Evolutionary conservation across 1,140 invertebrate species (phyloP).

Genomic region (Platyscapa corneri): DNA sequence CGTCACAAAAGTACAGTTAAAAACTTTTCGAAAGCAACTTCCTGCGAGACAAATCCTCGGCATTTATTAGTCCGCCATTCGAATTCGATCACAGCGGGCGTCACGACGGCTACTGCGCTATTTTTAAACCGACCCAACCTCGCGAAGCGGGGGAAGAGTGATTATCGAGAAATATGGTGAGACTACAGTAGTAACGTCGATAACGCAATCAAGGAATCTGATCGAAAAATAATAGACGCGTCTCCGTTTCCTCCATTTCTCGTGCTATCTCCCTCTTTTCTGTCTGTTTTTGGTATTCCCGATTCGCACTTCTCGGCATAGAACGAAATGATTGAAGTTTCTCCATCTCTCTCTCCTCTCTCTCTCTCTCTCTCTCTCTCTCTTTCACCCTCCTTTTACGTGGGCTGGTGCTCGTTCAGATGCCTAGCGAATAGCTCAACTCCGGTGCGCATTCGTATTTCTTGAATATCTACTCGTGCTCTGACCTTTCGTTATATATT

Average conservation of each 20-base stretch:
- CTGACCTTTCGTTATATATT: not conserved
- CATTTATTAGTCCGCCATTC: conserved; percentile 9
- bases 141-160: conserved; percentile 30
- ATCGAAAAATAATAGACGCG: conserved; percentile 73
- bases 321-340: conserved; percentile 68
- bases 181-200: conserved; percentile 59
- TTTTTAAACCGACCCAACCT: conserved; percentile 21
- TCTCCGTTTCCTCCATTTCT: conserved; percentile 44
- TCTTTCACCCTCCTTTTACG: not conserved
- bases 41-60: not conserved
- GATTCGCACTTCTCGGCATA: not conserved
- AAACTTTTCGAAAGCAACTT: not conserved
- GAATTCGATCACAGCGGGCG: conserved; percentile 11
- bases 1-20: not conserved
- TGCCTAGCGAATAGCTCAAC: not conserved
- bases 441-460: not conserved
- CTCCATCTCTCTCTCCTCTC: conserved; percentile 45
- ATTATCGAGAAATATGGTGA: conserved; percentile 51
- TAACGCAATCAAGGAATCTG: conserved; percentile 72
- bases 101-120: not conserved
- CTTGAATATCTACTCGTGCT: no score
- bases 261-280: not conserved
- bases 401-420: not conserved
- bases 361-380: conserved; percentile 48
- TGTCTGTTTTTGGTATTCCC: not conserved